These are phyloP conservation scores for Tenualosa ilisha DNA, from an alignment of 2,797 vertebrate genomes.

Conservation along the genomic window DNA sequence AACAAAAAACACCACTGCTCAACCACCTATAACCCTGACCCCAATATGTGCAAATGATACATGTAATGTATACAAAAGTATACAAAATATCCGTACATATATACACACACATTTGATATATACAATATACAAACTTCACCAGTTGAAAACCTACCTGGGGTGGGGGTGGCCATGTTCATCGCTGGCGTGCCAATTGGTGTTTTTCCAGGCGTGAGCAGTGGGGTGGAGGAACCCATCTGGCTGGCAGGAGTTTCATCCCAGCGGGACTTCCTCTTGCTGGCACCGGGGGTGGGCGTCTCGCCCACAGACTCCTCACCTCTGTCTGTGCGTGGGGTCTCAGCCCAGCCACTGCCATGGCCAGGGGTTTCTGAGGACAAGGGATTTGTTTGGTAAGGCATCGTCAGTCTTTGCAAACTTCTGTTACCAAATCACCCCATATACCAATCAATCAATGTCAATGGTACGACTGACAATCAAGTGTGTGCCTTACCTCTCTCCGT, in stretches of 20 bases:
- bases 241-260: slow-evolving; percentile 99
- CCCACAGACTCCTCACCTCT: slow-evolving; percentile 95
- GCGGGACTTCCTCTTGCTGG: slow-evolving; percentile 96
- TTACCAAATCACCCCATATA: too few species aligned
- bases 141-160: slow-evolving; percentile 78
- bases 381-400: neutral
- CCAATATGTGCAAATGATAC: neutral
- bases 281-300: slow-evolving; percentile 96
- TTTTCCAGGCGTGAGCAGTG: slow-evolving; percentile 94
- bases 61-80: too few species aligned
- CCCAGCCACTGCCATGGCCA: slow-evolving; percentile 97
- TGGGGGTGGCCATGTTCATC: slow-evolving; percentile 99
- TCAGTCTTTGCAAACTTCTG: neutral
- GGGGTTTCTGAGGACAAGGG: slow-evolving; percentile 82
- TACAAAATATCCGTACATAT: too few species aligned
- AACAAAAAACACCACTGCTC: neutral
- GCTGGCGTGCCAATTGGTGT: slow-evolving; percentile 97
- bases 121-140: too few species aligned
- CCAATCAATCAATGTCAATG: too few species aligned
- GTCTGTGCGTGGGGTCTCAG: slow-evolving; percentile 95
- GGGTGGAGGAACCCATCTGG: slow-evolving; percentile 98
- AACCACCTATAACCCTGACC: neutral
- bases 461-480: too few species aligned
- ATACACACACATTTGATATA: neutral
- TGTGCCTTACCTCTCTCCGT: slow-evolving; percentile 84